Conservation (phyloP, 1,140 invertebrate species). For the Ostrea edulis region DNA sequence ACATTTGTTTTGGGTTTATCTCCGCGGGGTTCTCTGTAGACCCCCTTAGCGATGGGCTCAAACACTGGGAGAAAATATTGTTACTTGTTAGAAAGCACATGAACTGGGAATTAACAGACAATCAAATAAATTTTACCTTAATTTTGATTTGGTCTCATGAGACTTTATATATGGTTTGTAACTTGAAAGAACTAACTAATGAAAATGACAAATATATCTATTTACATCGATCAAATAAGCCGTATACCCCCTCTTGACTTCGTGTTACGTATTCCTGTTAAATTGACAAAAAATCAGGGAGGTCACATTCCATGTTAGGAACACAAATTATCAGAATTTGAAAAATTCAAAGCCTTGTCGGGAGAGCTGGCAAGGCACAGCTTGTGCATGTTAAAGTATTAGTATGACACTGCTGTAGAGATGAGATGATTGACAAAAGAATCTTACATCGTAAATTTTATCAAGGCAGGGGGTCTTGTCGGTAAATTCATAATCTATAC, state of each 20-base stretch:
- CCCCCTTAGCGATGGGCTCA: constrained; percentile 6
- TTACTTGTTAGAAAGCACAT: constrained; percentile 18
- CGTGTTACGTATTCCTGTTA: constrained; percentile 4
- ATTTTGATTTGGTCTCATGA: constrained; percentile 1
- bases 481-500: background rate
- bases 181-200: constrained; percentile 9
- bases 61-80: constrained; percentile 14
- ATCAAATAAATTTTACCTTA: constrained; percentile 11
- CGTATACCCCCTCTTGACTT: constrained; percentile 9
- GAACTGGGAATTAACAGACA: background rate
- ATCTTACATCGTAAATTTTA: background rate
- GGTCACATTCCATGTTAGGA: background rate
- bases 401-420: background rate
- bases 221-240: constrained; percentile 18
- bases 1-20: constrained; percentile 5
- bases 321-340: background rate
- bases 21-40: constrained; percentile 1
- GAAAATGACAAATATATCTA: constrained; percentile 15
- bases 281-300: background rate
- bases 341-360: background rate
- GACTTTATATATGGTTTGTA: background rate
- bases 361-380: background rate
- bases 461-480: background rate
- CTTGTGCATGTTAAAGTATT: background rate
- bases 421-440: constrained; percentile 9